These are phyloP conservation scores for Bombyx huttoni DNA, from an alignment of 2,888 invertebrate species.

Conservation along the genomic window DNA sequence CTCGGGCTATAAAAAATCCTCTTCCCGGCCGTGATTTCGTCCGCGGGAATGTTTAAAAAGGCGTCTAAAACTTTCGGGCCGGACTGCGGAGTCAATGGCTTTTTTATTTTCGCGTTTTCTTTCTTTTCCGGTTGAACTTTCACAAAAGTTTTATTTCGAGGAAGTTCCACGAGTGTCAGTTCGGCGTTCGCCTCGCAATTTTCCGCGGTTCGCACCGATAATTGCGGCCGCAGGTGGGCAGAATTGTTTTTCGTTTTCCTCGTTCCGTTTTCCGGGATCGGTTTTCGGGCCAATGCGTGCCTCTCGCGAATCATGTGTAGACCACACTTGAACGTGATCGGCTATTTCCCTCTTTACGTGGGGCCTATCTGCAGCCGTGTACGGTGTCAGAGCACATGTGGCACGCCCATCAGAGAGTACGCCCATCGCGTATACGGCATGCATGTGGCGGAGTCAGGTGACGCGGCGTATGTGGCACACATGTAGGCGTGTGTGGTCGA, in stretches of 20 bases:
- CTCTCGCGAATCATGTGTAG: neutral
- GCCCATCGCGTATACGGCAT: conserved; percentile 35
- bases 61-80: conserved; percentile 54
- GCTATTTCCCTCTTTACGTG: conserved; percentile 19
- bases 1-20: conserved; percentile 41
- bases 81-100: conserved; percentile 66
- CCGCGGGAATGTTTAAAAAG: conserved; percentile 55
- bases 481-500: conserved; percentile 43
- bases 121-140: conserved; percentile 68
- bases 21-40: conserved; percentile 38
- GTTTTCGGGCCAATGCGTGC: neutral
- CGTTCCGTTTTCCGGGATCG: conserved; percentile 19
- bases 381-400: conserved; percentile 24
- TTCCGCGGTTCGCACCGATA: conserved; percentile 65
- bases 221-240: conserved; percentile 66
- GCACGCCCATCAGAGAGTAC: conserved; percentile 46
- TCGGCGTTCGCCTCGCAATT: conserved; percentile 62
- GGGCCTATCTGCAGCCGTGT: conserved; percentile 34
- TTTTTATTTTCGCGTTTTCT: conserved; percentile 68
- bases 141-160: conserved; percentile 62
- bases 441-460: conserved; percentile 47
- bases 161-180: conserved; percentile 68
- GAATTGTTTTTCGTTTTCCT: conserved; percentile 32
- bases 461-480: conserved; percentile 31
- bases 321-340: conserved; percentile 8